Evolutionary conservation across 2,797 vertebrate genomes (phyloP).

Genomic region (Novumbra hubbsi): DNA sequence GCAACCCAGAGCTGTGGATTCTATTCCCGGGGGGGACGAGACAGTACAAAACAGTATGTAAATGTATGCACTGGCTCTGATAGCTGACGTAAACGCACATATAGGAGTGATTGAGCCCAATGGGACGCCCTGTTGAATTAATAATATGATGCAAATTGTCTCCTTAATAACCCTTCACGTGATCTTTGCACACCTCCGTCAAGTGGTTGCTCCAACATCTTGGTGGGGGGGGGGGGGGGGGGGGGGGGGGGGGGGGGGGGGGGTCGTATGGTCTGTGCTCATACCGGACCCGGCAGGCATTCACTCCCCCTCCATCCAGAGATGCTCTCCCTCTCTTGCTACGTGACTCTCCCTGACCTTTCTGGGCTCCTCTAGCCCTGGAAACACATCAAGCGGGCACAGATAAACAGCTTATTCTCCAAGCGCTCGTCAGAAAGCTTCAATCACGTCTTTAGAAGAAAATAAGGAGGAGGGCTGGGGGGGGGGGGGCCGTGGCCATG

Average conservation of each 20-base stretch:
- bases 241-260: conserved; percentile 45
- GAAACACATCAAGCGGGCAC: conserved; percentile 69
- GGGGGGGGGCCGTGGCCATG: conserved; percentile 26
- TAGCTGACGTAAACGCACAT: no score
- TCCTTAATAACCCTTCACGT: conserved; percentile 9
- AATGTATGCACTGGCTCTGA: no score
- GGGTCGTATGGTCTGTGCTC: conserved; percentile 42
- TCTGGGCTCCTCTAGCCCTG: conserved; percentile 62
- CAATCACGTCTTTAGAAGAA: conserved; percentile 66
- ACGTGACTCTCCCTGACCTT: conserved; percentile 59
- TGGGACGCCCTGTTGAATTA: neutral
- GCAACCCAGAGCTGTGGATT: neutral
- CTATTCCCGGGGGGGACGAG: neutral
- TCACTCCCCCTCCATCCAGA: neutral
- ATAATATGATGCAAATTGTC: neutral
- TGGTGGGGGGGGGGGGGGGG: conserved; percentile 49
- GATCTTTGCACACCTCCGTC: conserved; percentile 41
- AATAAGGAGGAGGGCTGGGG: conserved; percentile 38
- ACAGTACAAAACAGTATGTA: no score
- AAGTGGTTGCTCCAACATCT: neutral
- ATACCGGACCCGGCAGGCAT: conserved; percentile 38
- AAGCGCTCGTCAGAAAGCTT: conserved; percentile 60
- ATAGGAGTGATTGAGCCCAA: conserved; percentile 14
- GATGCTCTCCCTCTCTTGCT: conserved; percentile 23
- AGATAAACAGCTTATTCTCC: conserved; percentile 72